Base-by-base conservation (phyloP, 2,113 vertebrate species). In the Tursiops truncatus region DNA sequence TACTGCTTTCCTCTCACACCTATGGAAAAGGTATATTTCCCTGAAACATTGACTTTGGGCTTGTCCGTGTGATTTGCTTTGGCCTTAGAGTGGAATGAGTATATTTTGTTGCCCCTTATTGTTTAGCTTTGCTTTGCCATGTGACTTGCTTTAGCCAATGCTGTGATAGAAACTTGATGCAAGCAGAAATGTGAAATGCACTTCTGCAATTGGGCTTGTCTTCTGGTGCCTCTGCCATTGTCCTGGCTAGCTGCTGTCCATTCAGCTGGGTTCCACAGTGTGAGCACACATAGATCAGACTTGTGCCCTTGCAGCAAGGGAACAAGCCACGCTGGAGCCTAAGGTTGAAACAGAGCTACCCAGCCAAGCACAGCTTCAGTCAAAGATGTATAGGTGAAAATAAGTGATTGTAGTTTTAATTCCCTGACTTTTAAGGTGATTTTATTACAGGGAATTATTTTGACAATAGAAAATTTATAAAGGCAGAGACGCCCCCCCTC, bases 381-480 rank as follows among this genome's bases (percentile, higher is more conserved):
- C 20, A 87, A 44, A 33, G 12, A 84, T n/a, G 21, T 28, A 14
- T 68, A 92, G n/a, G 50, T 80, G 56, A 84, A 88, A 94, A 85
- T 47, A 80, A 81, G 47, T n/a, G 4, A 87, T 28, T 60, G 15
- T 58, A 25, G 17, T 92, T 97, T 96, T 38, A 95, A 58, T 96
- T 10, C 18, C 73, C 26, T 73, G 44, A 91, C 15, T 25, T 65
- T 58, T 56, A 85, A 94, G 20, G 36, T 82, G 31, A 20, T 38
- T 92, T 68, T 81, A 63, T 89, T 94, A 95, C 28, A 83, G 28
- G 28, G 33, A 80, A 71, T 88, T 50, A 86, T 83, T 73, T 81
- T 89, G 38, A 44, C 50, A 80, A 28, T 56, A 84, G 67, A 84
- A 96, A 93, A 96, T 28, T 87, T 28, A 70, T 47, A 73, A 93